Base-by-base conservation (phyloP, 2,113 vertebrate genomes). In the Tiliqua scincoides region DNA sequence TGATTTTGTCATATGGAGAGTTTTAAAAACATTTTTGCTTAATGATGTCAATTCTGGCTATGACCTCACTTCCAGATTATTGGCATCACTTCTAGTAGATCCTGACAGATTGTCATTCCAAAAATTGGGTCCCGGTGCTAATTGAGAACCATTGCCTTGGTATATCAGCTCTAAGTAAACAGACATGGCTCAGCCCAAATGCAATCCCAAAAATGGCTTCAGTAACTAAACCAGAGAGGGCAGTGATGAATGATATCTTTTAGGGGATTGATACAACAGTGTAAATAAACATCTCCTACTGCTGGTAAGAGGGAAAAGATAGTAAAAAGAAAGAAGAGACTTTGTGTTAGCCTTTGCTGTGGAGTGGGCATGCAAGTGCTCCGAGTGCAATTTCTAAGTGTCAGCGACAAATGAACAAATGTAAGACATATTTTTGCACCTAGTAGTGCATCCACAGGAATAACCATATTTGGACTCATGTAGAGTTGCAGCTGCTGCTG, bases 331-430 rank as follows among this genome's bases (percentile, higher is more conserved):
- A n/a, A n/a, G n/a, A n/a, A n/a, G n/a, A 20, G n/a, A 25, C 20
- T 37, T n/a, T 3, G 2, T 30, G 52, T 48, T 62, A 48, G 14
- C 57, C 32, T 83, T 82, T 52, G 30, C 73, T 54, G 14, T 65
- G 5, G 27, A 74, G 40, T 63, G 82, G 57, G 27, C 57, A 43
- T 62, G 57, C n/a, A 84, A 48, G n/a, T 43, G 18, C 71, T 62
- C 54, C 6, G n/a, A 63, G 37, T 84, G 59, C n/a, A n/a, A 63
- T 74, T n/a, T 35, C 43, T 65, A 40, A 84, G 40, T 84, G 82
- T 65, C 82, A 84, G 21, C 40, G 75, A 18, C 37, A 48, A 75
- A 79, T 79, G 75, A 85, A 79, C 59, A 85, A 84, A 78, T 77
- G 35, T 59, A 59, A 59, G 23, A 27, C 65, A 37, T 79, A 27